A percentile compares a stretch with the other conserved stretches of the same genome.
phyloP scores from a whole-genome alignment of 1,140 invertebrate species.

The Drosophila simulans region DNA sequence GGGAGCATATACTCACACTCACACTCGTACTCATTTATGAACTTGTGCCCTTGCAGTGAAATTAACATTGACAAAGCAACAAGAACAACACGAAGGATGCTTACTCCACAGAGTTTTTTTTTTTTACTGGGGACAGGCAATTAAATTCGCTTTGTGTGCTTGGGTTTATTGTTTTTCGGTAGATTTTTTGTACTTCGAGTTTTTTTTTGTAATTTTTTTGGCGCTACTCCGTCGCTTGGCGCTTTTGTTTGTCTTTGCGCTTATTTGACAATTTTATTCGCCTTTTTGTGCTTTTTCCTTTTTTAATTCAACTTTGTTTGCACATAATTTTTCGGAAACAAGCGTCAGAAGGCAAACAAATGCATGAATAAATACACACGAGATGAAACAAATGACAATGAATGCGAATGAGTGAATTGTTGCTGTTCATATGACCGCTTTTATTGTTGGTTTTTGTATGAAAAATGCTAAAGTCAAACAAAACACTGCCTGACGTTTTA shows the following conservation, averaged over 20 bases:
- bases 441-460: slow-evolving; percentile 36
- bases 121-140: slow-evolving; percentile 54
- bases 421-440: slow-evolving; percentile 47
- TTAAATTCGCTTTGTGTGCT: slow-evolving; percentile 71
- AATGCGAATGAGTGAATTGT: slow-evolving; percentile 60
- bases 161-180: slow-evolving; percentile 47
- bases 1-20: slow-evolving; percentile 37
- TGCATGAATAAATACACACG: slow-evolving; percentile 76
- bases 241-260: slow-evolving; percentile 78
- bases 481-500: slow-evolving; percentile 27
- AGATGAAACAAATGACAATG: slow-evolving; percentile 63
- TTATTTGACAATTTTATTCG: slow-evolving; percentile 79
- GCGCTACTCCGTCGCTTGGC: slow-evolving; percentile 20
- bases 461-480: slow-evolving; percentile 76
- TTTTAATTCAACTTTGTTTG: slow-evolving; percentile 79
- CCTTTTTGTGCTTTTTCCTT: slow-evolving; percentile 39
- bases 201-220: slow-evolving; percentile 36
- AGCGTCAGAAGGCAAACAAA: slow-evolving; percentile 81
- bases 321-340: slow-evolving; percentile 81
- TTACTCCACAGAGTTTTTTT: slow-evolving; percentile 36
- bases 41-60: slow-evolving; percentile 68
- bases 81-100: slow-evolving; percentile 40
- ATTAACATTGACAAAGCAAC: slow-evolving; percentile 73
- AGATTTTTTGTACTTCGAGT: slow-evolving; percentile 29
- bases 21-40: slow-evolving; percentile 69